Evolutionary conservation across 2,888 invertebrate species (phyloP), one percentile per base, ranked within the genome.

Genomic region (Furcula furcula): DNA sequence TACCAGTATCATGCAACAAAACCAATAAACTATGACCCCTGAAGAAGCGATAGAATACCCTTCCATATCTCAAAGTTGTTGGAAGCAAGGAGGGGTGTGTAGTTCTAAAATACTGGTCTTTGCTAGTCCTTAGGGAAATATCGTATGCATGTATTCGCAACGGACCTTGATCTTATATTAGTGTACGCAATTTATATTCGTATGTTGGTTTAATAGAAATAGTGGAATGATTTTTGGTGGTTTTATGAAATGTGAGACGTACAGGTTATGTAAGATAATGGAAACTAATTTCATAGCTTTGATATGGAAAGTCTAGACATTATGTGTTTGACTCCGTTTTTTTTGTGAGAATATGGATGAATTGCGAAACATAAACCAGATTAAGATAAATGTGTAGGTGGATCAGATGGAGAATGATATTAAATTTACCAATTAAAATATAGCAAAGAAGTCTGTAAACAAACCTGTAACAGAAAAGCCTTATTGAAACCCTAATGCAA

Each of bases 71-170:
- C 20, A 28, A 19, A 10, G 12, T 14, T 18, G 19, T 33, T 9
- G 16, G 11, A 20, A 23, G 14, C 4, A n/a, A 22, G 25, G 4
- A 13, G 12, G 26, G 29, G 1, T 10, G 7, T 34, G 32, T 0
- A 36, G 47, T 12, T 43, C 51, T 27, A 11, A 0, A 3, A 36
- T 37, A 28, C 23, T 58, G 57, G 60, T 29, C 25, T 16, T 5
- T 6, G 29, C 19, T 9, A 20, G 29, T 41, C 67, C 47, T 27
- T 27, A 21, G 65, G 62, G 66, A 64, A 66, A 66, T 66, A 55
- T 46, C 49, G 52, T 58, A 66, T 62, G 58, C 60, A 62, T 60
- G 56, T 56, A 41, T 39, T 31, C 41, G 47, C 36, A 35, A 40
- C 49, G 54, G 52, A 40, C 52, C 47, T 38, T 45, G 48, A 43